phyloP scores from a whole-genome alignment of 2,888 invertebrate genomes.

The Argynnis bischoffii region DNA sequence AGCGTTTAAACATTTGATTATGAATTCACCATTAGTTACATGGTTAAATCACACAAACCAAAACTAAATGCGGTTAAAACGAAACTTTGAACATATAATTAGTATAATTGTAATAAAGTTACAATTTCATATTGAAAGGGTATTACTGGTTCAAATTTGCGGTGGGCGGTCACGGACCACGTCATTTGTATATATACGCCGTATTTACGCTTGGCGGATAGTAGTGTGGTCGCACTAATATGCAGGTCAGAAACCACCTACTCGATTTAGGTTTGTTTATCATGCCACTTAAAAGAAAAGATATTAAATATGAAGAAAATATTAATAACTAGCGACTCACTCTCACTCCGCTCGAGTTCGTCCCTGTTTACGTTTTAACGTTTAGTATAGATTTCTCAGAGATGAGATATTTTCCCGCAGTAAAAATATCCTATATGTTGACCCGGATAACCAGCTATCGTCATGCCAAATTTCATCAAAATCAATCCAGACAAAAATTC shows the following conservation, averaged over 20 bases:
- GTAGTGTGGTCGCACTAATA: constrained; percentile 40
- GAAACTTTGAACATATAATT: constrained; percentile 13
- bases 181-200: constrained; percentile 40
- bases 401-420: too few species aligned
- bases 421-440: too few species aligned
- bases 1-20: too few species aligned
- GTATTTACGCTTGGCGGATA: constrained; percentile 39
- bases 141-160: constrained; percentile 40
- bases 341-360: too few species aligned
- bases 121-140: constrained; percentile 21
- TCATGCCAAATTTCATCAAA: too few species aligned
- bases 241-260: constrained; percentile 30
- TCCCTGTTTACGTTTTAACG: too few species aligned
- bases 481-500: too few species aligned
- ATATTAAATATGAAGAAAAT: too few species aligned
- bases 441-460: too few species aligned
- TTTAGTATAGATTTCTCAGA: too few species aligned
- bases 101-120: constrained; percentile 15
- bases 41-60: not conserved
- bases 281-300: too few species aligned
- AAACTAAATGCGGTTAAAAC: constrained; percentile 16
- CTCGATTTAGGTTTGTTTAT: constrained; percentile 30
- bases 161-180: constrained; percentile 40
- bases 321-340: too few species aligned
- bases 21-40: not conserved